These are phyloP conservation scores for Triplophysa rosa DNA, from an alignment of 2,113 vertebrate species.

Conservation along the genomic window DNA sequence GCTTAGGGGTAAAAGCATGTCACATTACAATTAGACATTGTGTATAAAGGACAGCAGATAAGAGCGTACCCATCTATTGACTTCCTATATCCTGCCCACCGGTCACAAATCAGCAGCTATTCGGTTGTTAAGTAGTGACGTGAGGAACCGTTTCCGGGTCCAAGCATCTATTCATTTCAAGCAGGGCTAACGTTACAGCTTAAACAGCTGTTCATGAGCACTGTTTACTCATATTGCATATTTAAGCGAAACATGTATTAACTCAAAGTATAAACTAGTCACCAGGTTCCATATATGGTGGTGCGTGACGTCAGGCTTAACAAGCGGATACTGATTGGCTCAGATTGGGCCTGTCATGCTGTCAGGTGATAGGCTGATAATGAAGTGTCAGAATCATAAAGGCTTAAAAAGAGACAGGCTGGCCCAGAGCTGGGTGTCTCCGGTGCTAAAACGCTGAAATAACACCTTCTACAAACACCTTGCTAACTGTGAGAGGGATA, in stretches of 20 bases:
- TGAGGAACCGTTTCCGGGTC: too few species aligned
- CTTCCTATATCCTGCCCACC: constrained; percentile 21
- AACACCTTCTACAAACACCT: constrained; percentile 13
- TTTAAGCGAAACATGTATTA: too few species aligned
- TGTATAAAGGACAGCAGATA: constrained; percentile 38
- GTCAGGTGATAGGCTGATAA: constrained; percentile 53
- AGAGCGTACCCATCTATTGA: constrained; percentile 20
- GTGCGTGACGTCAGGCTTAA: too few species aligned
- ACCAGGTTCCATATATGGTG: too few species aligned
- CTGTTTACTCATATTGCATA: too few species aligned
- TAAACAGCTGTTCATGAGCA: too few species aligned
- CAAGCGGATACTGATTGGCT: constrained; percentile 42
- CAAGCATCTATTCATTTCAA: too few species aligned
- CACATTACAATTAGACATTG: constrained; percentile 11
- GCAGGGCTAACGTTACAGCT: too few species aligned
- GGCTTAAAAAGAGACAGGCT: constrained; percentile 32
- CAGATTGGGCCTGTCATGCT: constrained; percentile 52
- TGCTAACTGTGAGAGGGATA: constrained; percentile 17
- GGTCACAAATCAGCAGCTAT: constrained; percentile 38
- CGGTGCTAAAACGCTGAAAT: constrained; percentile 38
- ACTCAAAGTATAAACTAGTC: too few species aligned
- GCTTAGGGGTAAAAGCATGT: constrained; percentile 27
- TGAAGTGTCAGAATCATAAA: constrained; percentile 52
- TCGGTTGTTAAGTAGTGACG: too few species aligned
- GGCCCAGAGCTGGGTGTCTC: constrained; percentile 22